These are phyloP conservation scores for Philonicus albiceps DNA, from an alignment of 2,888 invertebrate genomes.

Conservation along the genomic window DNA sequence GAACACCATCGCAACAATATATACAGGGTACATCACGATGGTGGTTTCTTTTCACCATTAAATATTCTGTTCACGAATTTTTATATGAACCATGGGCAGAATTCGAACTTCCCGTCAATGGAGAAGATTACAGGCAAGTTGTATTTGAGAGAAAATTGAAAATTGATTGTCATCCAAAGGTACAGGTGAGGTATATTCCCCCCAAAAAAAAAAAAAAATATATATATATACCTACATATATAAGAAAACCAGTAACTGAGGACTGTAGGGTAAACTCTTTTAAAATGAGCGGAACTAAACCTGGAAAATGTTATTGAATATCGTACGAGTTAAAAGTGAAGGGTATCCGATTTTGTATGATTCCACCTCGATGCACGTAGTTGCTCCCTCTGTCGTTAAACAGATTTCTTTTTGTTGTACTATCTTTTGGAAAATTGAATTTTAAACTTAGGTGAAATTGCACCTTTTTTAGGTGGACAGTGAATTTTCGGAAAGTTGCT, in stretches of 20 bases:
- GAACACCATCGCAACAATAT: background rate
- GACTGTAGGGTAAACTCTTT: background rate
- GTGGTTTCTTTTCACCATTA: background rate
- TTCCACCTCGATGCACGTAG: background rate
- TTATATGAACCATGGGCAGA: constrained; percentile 42
- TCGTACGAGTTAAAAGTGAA: background rate
- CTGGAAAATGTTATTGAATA: constrained; percentile 2
- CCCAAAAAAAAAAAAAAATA: too few species aligned
- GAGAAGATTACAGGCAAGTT: constrained; percentile 31
- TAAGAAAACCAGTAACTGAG: too few species aligned
- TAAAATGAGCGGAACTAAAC: constrained; percentile 21
- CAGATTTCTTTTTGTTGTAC: background rate
- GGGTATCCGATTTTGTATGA: background rate
- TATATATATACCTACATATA: background rate
- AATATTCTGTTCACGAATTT: constrained; percentile 36
- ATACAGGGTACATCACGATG: background rate
- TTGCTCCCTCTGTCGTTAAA: background rate
- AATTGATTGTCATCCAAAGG: constrained; percentile 36
- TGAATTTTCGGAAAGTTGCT: background rate
- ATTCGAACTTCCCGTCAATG: constrained; percentile 35
- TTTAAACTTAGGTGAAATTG: background rate
- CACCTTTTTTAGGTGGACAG: background rate
- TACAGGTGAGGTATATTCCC: background rate
- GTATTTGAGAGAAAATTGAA: constrained; percentile 33
- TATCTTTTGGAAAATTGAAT: background rate